These are phyloP conservation scores for Parthenolecanium corni DNA, from an alignment of 2,888 invertebrate species.

Conservation along the genomic window DNA sequence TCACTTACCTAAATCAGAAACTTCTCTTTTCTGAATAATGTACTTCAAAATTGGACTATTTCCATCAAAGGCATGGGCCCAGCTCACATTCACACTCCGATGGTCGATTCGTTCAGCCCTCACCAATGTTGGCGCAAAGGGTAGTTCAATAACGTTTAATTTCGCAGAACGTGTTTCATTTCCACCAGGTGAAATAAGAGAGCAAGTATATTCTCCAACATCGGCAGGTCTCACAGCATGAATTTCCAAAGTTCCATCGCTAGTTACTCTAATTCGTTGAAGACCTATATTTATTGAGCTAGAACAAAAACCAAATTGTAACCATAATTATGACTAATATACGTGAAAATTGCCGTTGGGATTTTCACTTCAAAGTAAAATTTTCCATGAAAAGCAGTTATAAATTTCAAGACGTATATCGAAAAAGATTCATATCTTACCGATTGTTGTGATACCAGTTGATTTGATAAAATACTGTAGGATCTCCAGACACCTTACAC, in stretches of 20 bases:
- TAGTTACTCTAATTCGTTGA: slow-evolving; percentile 59
- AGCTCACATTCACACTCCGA: slow-evolving; percentile 77
- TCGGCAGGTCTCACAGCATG: slow-evolving; percentile 81
- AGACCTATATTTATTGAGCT: slow-evolving; percentile 49
- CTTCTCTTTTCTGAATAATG: slow-evolving; percentile 79
- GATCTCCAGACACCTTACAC: slow-evolving; percentile 88
- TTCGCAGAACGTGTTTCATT: slow-evolving; percentile 80
- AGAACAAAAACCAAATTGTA: neutral
- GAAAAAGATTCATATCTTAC: too few species aligned
- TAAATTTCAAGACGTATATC: slow-evolving; percentile 11
- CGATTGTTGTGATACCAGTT: slow-evolving; percentile 81
- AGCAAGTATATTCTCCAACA: slow-evolving; percentile 86
- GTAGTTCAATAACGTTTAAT: slow-evolving; percentile 83
- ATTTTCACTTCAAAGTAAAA: neutral
- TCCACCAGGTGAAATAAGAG: slow-evolving; percentile 79
- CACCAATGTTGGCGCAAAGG: slow-evolving; percentile 82
- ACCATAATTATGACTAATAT: neutral
- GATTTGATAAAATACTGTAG: slow-evolving; percentile 70
- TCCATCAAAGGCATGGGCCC: slow-evolving; percentile 95
- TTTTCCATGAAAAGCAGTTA: neutral
- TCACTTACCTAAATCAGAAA: slow-evolving; percentile 64
- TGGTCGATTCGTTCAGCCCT: slow-evolving; percentile 57
- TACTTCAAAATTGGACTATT: slow-evolving; percentile 89
- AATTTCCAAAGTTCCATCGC: slow-evolving; percentile 77
- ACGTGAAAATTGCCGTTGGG: neutral